Base-by-base conservation (phyloP, 2,888 invertebrate species). In the Leucania comma region DNA sequence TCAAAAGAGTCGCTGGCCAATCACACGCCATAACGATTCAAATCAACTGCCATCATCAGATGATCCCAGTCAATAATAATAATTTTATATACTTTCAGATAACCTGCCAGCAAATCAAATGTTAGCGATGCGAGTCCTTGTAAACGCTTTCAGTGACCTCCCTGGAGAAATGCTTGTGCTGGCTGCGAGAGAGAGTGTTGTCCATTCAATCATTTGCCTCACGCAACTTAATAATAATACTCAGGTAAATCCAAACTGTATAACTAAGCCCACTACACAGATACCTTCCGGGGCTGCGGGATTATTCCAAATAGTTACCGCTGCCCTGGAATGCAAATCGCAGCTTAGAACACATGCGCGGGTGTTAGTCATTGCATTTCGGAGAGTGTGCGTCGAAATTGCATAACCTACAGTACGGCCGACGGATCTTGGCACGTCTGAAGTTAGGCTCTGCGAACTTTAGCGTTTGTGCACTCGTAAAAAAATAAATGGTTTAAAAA, bases 141-240 rank as follows among this genome's bases (percentile, higher is more conserved):
- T 97, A 80, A 99, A 99, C 93, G 97, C 98, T 88, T 98, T 98
- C 92, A 93, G 96, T 24, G 98, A 98, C 83, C 93, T 96, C 68
- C 90, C 95, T 8, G 98, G 98, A 0, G 97, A 97, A 91, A 95
- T 96, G 90, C 85, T 97, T 57, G 96, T 97, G 61, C 91, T 97
- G 56, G 93, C 95, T 0, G 95, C 97, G 57, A 92, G 96, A 54
- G 97, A 97, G 72, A 89, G 97, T 62, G 90, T 97, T n/a, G 90
- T 96, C 56, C 95, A 96, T 84, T 86, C 97, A 0, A 88, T 97
- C 29, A 92, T 96, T 24, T 92, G 97, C 72, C 90, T 96, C 67
- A 88, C 95, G 0, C 93, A 96, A 62, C 94, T 96, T 71, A 97
- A 94, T 82, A 97, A 97, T 90, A 97, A 97, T 81, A 96, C 97